These are phyloP conservation scores for Drosophila ezoana DNA, from an alignment of 2,888 invertebrate species.

Conservation along the genomic window DNA sequence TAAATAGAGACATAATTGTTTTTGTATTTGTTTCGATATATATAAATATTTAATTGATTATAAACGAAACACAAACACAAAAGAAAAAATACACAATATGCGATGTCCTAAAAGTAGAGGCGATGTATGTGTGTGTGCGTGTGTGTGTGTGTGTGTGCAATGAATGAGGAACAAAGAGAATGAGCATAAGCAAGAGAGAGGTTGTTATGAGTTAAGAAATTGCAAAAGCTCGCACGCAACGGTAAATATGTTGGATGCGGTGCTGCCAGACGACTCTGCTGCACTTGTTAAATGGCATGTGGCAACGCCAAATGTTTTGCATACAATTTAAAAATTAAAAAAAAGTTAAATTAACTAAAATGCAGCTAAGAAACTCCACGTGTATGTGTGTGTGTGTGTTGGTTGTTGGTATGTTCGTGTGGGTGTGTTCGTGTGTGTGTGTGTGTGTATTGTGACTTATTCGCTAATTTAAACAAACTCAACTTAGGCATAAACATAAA, in stretches of 20 bases:
- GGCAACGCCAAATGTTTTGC: constrained; percentile 15
- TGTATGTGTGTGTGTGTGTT: constrained; percentile 14
- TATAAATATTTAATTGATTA: constrained; percentile 5
- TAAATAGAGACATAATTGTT: constrained; percentile 33
- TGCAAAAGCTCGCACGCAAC: constrained; percentile 9
- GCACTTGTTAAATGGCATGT: constrained; percentile 4
- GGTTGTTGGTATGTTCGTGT: constrained; percentile 9
- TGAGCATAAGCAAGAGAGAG: not conserved
- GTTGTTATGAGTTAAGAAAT: constrained; percentile 13
- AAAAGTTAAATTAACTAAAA: constrained; percentile 53
- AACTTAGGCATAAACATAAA: constrained; percentile 49
- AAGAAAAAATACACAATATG: constrained; percentile 1
- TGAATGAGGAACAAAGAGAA: constrained; percentile 14
- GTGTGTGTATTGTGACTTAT: constrained; percentile 21
- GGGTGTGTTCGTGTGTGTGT: constrained; percentile 13
- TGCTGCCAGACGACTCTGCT: constrained; percentile 8
- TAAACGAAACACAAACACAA: constrained; percentile 34
- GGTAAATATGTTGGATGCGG: constrained; percentile 14
- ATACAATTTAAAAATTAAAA: constrained; percentile 33
- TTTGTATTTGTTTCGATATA: constrained; percentile 11
- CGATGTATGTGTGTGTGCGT: not conserved
- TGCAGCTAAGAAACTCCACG: constrained; percentile 41
- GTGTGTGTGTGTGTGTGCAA: constrained; percentile 17
- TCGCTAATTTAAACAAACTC: constrained; percentile 37
- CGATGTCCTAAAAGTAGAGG: constrained; percentile 7